Evolutionary conservation across 37 sponge, comb jelly and placozoan species (phyloP), one percentile per base, ranked within the genome.

Genomic region (Diacarnus erythraeanus): DNA sequence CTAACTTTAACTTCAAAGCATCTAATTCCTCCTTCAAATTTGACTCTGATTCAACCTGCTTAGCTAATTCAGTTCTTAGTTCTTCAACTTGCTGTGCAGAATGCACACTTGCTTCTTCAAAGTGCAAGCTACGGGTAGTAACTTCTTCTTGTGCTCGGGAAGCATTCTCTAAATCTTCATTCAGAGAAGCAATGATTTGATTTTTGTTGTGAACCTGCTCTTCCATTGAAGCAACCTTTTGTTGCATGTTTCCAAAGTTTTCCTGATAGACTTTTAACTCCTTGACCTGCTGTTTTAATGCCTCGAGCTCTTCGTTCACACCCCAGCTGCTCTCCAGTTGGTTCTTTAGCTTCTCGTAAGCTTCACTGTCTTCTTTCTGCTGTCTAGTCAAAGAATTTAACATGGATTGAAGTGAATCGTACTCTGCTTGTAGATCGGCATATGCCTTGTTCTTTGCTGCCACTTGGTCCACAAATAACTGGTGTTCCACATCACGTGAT

Each of bases 371-470:
- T 40, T 72, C 23, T 47, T 72, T 64, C 25, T 73, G 73, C 31
- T 61, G 59, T 73, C 64, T 61, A n/a, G 65, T 73, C n/a, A 82
- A 64, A 0, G 51, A 15, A 44, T 72, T 59, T 36, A 78, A 68
- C 37, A 74, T 75, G 15, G 72, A 59, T 17, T 83, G 83, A 36
- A 89, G 40, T 9, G 85, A 57, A 27, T 78, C 78, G 22, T 42
- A 69, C 41, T 83, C 57, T 3, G 73, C 56, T 10, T 36, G 44
- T 6, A 72, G 47, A 29, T 78, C 69, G 63, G 84, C 75, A 79
- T 63, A 56, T 22, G 69, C 51, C n/a, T 57, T 59, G 36, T 82
- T 71, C 39, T 63, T 88, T 0, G 51, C 69, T 25, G 81, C 87
- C 25, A 76, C 0, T 22, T 80, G 59, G 38, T 75, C 70, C 4